These are phyloP conservation scores for Falco concolor DNA, from an alignment of 2,797 vertebrate species.

Conservation along the genomic window DNA sequence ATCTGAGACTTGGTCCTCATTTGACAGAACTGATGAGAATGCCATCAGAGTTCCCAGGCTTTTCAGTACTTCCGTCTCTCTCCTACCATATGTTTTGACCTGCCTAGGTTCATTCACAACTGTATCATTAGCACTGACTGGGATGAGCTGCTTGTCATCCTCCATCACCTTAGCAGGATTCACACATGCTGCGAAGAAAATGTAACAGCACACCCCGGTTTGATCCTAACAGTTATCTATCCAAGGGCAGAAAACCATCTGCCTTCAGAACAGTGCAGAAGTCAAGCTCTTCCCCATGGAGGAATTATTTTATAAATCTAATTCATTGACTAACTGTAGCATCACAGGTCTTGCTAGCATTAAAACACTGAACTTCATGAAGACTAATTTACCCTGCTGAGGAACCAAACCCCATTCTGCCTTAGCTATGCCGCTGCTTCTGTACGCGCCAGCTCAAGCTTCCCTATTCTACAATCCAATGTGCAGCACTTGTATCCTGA, in stretches of 20 bases:
- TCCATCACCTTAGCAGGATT: background rate
- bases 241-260: background rate
- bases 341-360: background rate
- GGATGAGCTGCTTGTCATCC: background rate
- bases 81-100: background rate
- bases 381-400: background rate
- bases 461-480: background rate
- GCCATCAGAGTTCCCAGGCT: background rate
- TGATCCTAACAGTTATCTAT: background rate
- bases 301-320: background rate
- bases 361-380: background rate
- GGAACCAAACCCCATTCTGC: background rate
- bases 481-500: background rate
- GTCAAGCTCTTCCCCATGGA: background rate
- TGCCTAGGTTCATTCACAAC: background rate
- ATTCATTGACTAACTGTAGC: background rate
- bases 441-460: background rate
- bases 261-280: background rate
- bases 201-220: fast-evolving
- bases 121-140: background rate
- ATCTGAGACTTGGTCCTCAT: background rate
- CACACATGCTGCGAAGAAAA: background rate
- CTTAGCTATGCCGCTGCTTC: background rate
- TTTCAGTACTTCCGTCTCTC: background rate
- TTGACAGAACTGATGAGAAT: background rate